A percentile compares a stretch with the other conserved stretches of the same genome.
These are phyloP conservation scores for Lutjanus argentimaculatus DNA, from an alignment of 2,797 vertebrate genomes.

Conservation along the genomic window DNA sequence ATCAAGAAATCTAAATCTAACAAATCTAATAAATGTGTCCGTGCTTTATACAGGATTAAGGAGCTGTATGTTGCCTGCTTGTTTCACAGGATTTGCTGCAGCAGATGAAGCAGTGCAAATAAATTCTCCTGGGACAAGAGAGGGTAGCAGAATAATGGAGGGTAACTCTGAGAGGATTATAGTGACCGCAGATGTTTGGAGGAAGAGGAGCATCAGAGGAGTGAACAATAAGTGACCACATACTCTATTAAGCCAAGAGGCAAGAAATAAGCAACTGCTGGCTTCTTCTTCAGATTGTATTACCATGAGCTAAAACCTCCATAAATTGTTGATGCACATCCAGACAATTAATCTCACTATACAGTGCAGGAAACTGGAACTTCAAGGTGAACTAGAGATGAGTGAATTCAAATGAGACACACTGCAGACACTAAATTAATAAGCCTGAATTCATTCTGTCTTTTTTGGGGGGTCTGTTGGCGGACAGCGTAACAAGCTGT, in stretches of 20 bases:
- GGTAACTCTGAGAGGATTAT: conserved; percentile 67
- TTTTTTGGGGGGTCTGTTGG: neutral
- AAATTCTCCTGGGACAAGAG: conserved; percentile 40
- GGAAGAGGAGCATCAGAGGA: conserved; percentile 43
- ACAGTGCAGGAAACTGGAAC: neutral
- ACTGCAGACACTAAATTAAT: neutral
- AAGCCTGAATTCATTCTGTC: neutral
- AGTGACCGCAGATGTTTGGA: conserved; percentile 61
- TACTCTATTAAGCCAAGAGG: neutral
- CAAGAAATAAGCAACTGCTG: conserved; percentile 9
- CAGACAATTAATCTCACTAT: conserved; percentile 4
- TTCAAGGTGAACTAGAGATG: neutral
- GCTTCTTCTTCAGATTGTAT: conserved; percentile 9
- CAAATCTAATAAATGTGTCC: conserved; percentile 32
- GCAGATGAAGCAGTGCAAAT: conserved; percentile 46
- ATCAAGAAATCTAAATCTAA: conserved; percentile 1
- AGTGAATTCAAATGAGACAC: neutral
- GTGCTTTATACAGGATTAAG: conserved; percentile 30
- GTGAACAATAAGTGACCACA: conserved; percentile 8
- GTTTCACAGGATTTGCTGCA: conserved; percentile 49
- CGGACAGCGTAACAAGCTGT: too few species aligned
- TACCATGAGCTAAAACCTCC: conserved; percentile 2
- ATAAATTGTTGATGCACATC: neutral
- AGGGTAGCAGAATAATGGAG: conserved; percentile 56
- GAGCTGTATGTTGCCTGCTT: conserved; percentile 13